These are phyloP conservation scores for Azemiops feae DNA, from an alignment of 2,113 vertebrate genomes.

Conservation along the genomic window DNA sequence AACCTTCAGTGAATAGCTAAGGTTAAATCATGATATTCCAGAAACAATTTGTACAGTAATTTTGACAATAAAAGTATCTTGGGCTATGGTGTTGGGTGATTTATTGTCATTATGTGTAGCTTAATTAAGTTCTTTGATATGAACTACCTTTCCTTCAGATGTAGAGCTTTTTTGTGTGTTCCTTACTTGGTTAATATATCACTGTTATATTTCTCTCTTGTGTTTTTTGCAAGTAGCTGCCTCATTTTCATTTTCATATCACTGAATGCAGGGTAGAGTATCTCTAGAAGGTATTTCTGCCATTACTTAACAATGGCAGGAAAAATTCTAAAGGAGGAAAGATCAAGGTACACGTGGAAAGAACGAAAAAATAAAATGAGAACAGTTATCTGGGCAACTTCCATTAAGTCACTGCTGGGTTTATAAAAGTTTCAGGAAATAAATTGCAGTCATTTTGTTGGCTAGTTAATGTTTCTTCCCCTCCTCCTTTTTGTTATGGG, in stretches of 20 bases:
- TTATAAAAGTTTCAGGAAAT: not conserved
- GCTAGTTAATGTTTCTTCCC: not conserved
- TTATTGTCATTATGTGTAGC: not conserved
- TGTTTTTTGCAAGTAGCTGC: not conserved
- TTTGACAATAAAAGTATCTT: not conserved
- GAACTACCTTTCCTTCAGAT: not conserved
- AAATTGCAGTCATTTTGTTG: not conserved
- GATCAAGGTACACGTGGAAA: not conserved
- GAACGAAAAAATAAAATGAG: not conserved
- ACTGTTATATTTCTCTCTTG: not conserved
- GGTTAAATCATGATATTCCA: not conserved
- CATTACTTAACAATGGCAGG: not conserved
- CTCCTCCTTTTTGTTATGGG: not conserved
- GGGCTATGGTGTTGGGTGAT: not conserved
- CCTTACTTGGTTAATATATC: not conserved
- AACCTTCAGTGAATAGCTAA: not conserved
- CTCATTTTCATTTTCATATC: slow-evolving; percentile 2
- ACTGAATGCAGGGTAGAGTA: not conserved
- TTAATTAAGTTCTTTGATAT: not conserved
- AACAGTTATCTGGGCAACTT: not conserved
- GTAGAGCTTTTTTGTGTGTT: not conserved
- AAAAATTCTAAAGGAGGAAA: not conserved
- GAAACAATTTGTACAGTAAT: not conserved
- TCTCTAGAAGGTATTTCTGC: not conserved
- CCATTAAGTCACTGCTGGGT: not conserved